Evolutionary conservation across 2,797 vertebrate genomes (phyloP).

Genomic region (Coregonus sp.): DNA sequence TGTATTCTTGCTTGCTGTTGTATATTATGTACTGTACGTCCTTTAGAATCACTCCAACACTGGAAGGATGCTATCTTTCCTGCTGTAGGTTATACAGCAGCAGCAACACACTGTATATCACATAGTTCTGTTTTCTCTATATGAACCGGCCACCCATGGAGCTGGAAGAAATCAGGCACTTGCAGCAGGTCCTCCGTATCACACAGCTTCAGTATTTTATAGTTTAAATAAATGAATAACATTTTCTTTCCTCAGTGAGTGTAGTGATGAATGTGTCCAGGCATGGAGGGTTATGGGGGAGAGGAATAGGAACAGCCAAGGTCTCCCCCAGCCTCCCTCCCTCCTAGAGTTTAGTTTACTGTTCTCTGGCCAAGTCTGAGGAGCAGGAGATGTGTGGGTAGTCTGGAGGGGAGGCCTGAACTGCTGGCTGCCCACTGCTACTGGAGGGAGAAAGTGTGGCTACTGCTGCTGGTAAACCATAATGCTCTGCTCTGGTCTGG

Average conservation of each 20-base stretch:
- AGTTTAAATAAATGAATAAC: neutral
- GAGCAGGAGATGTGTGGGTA: conserved; percentile 13
- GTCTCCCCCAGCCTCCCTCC: conserved; percentile 23
- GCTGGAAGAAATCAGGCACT: neutral
- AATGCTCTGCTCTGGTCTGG: neutral
- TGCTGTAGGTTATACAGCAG: neutral
- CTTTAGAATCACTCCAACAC: no score
- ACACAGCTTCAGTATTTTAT: neutral
- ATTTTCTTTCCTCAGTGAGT: neutral
- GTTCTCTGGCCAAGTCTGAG: conserved; percentile 26
- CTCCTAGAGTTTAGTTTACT: conserved; percentile 9
- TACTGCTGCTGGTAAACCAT: neutral
- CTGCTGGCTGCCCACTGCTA: conserved; percentile 1
- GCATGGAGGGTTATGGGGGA: neutral
- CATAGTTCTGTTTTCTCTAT: neutral
- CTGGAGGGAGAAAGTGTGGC: conserved; percentile 16
- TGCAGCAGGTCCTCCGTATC: neutral
- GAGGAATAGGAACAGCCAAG: neutral
- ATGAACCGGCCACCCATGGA: neutral
- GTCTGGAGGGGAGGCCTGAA: neutral
- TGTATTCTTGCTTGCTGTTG: no score
- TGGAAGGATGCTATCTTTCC: no score
- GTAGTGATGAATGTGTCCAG: conserved; percentile 23
- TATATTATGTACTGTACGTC: no score
- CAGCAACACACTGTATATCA: neutral